A percentile compares a stretch with the other conserved stretches of the same genome.
Conservation (phyloP, 1,140 invertebrate species). For the Caenorhabditis brenneri region DNA sequence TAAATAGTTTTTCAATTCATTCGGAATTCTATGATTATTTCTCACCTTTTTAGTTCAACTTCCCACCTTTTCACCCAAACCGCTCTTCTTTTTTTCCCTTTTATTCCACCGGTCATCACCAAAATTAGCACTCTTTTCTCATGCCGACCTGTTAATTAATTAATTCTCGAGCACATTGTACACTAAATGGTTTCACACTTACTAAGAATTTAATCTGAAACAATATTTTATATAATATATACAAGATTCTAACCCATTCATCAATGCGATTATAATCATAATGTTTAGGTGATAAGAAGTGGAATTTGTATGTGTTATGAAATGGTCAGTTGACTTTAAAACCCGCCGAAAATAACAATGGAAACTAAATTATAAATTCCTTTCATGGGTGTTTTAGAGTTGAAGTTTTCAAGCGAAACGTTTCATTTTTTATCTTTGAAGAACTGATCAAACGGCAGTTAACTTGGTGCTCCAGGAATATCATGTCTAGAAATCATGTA, state of each 20-base stretch:
- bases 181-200: neutral
- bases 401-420: too few relatives aligned
- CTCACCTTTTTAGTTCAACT: neutral
- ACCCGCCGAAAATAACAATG: neutral
- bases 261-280: slow-evolving; percentile 32
- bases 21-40: too few relatives aligned
- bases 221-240: neutral
- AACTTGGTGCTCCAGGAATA: too few relatives aligned
- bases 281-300: neutral
- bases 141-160: neutral
- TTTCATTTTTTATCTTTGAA: too few relatives aligned
- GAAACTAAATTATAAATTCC: neutral
- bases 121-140: neutral
- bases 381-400: too few relatives aligned
- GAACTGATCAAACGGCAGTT: too few relatives aligned
- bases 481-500: too few relatives aligned
- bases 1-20: too few relatives aligned
- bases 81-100: neutral
- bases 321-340: slow-evolving; percentile 16
- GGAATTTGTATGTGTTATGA: slow-evolving; percentile 21
- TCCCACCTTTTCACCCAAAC: neutral
- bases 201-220: neutral
- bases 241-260: slow-evolving; percentile 3
- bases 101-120: neutral
- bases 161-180: too few relatives aligned